Evolutionary conservation across 2,888 invertebrate species (phyloP), one percentile per base, ranked within the genome.

Genomic region (Leptopterna dolabrata): DNA sequence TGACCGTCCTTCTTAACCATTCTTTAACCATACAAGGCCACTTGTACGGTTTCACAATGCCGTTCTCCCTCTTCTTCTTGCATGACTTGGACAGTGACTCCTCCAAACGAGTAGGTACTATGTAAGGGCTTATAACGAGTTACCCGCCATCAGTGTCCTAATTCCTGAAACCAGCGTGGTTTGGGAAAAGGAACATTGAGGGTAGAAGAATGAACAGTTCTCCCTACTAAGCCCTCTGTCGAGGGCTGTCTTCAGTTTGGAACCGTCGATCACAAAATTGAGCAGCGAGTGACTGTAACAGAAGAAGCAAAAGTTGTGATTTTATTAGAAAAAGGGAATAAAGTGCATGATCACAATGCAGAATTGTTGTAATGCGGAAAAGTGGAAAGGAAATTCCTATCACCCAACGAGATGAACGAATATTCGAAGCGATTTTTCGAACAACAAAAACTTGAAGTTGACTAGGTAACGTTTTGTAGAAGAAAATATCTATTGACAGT

Each of bases 211-310:
- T 41, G 93, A 93, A 89, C 95, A 95, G 9, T 94, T 92, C 88
- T 95, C 94, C 76, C 93, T 91, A 11, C 94, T 93, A 51, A 93
- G 92, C 0, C 95, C 96, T 80, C 94, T 93, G 78, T 95, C 93
- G 30, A 95, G 92, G 0, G 95, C 95, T 90, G 95, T 94, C 91
- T 95, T 95, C 70, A 96, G 93, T 0, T 95, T 93, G 0, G 95
- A 95, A 0, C 96, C 96, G 90, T 95, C 95, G 80, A 95, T 90
- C 92, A 95, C 93, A 83, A 95, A 95, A 11, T 94, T 93, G 16
- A 96, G 93, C 30, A 96, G 91, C 0, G 95, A 93, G 90, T 95
- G 95, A 89, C 96, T 96, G 92, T 78, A 93, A 93, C 87, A 78
- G 6, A 30, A 85, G 71, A 84, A 78, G 80, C 24, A 63, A 4